phyloP scores from a whole-genome alignment of 2,888 invertebrate species.

The Acanthosepion lycidas region DNA sequence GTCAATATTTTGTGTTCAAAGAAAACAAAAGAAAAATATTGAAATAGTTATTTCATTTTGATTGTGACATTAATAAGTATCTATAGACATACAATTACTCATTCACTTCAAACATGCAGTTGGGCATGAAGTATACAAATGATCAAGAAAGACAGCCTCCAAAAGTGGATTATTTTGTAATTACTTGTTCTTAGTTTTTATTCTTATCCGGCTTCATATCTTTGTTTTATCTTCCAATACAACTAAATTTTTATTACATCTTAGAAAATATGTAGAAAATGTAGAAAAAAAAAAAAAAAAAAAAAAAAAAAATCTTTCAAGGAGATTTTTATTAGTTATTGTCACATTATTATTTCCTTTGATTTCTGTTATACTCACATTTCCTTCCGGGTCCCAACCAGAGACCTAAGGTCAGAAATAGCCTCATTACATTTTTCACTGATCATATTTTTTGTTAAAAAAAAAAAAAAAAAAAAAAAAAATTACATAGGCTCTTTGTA shows the following conservation, averaged over 20 bases:
- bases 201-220: neutral
- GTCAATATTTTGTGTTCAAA: constrained; percentile 14
- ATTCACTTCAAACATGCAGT: neutral
- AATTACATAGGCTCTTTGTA: no score
- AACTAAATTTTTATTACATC: neutral
- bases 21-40: neutral
- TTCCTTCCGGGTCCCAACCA: no score
- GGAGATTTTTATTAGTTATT: no score
- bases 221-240: neutral
- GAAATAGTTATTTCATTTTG: neutral
- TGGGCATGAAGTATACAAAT: neutral
- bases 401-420: no score
- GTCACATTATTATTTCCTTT: no score
- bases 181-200: neutral
- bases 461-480: no score
- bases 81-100: neutral
- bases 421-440: no score
- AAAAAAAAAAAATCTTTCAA: no score
- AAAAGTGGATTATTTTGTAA: neutral
- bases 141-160: neutral
- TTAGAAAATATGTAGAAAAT: neutral
- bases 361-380: no score
- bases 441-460: no score
- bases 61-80: constrained; percentile 33
- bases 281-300: no score